These are phyloP conservation scores for Chloromyia formosa DNA, from an alignment of 2,888 invertebrate species.

Conservation along the genomic window DNA sequence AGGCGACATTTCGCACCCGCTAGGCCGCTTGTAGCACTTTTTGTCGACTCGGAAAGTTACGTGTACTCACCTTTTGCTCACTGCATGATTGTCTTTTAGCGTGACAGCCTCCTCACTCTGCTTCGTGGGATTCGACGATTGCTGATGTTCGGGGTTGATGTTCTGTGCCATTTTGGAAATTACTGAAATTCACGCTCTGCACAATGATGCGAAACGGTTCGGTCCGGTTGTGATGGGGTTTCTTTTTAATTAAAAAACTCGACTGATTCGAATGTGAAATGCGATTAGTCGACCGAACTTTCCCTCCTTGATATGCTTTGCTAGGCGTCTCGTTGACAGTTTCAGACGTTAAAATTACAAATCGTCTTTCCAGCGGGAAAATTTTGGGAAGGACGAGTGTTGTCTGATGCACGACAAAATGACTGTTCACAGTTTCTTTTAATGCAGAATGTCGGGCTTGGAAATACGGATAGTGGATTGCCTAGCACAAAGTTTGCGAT, in stretches of 20 bases:
- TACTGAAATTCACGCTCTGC: neutral
- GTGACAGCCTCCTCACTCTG: slow-evolving; percentile 83
- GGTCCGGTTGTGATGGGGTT: neutral
- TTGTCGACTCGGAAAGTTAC: neutral
- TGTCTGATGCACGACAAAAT: slow-evolving; percentile 13
- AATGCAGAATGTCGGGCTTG: neutral
- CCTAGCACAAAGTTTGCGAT: too few relatives aligned
- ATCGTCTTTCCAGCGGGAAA: slow-evolving; percentile 44
- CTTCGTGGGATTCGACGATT: slow-evolving; percentile 77
- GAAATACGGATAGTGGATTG: neutral
- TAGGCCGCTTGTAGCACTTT: neutral
- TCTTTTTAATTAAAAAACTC: neutral
- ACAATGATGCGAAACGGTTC: neutral
- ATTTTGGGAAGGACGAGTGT: neutral
- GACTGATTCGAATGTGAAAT: neutral
- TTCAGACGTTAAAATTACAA: slow-evolving; percentile 53
- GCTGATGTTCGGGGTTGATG: slow-evolving; percentile 82
- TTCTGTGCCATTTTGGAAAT: slow-evolving; percentile 79
- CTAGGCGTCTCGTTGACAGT: slow-evolving; percentile 53
- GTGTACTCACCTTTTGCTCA: slow-evolving; percentile 81
- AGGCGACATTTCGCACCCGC: neutral
- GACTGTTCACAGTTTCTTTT: neutral
- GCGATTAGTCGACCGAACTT: slow-evolving; percentile 34
- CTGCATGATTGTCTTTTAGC: slow-evolving; percentile 84
- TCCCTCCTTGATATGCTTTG: slow-evolving; percentile 49